A percentile compares a stretch with the other conserved stretches of the same genome.
These are phyloP conservation scores for Cynaeus angustus DNA, from an alignment of 2,888 invertebrate genomes.

Conservation along the genomic window DNA sequence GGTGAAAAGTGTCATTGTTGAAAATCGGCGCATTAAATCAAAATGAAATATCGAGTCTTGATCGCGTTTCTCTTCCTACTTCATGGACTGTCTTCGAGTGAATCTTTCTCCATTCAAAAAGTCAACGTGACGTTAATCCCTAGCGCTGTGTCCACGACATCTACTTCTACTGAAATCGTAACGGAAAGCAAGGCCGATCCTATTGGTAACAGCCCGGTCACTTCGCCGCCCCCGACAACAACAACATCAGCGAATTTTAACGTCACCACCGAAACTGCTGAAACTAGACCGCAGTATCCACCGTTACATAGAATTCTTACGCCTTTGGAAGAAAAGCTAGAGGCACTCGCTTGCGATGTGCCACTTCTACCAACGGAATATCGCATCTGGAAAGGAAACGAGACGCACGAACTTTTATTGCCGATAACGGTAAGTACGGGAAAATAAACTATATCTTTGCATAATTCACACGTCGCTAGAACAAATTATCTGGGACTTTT, in stretches of 20 bases:
- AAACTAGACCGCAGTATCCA: constrained; percentile 29
- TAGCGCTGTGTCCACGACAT: constrained; percentile 19
- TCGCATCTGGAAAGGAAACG: constrained; percentile 81
- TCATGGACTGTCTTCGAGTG: constrained; percentile 18
- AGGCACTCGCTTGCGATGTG: constrained; percentile 79
- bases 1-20: constrained; percentile 34
- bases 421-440: constrained; percentile 77
- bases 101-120: constrained; percentile 24
- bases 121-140: constrained; percentile 35
- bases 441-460: constrained; percentile 18
- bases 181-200: constrained; percentile 32
- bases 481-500: constrained; percentile 35
- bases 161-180: constrained; percentile 14
- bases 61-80: constrained; percentile 33
- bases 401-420: constrained; percentile 80
- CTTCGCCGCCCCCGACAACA: constrained; percentile 41
- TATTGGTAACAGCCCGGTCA: constrained; percentile 35
- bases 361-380: constrained; percentile 79
- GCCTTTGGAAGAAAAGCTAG: constrained; percentile 78
- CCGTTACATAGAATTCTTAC: constrained; percentile 69
- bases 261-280: constrained; percentile 3
- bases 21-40: constrained; percentile 27
- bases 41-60: constrained; percentile 40
- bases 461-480: constrained; percentile 32
- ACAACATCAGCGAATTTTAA: constrained; percentile 13